Evolutionary conservation across 2,888 invertebrate genomes (phyloP).

Genomic region (Pammene aurita): DNA sequence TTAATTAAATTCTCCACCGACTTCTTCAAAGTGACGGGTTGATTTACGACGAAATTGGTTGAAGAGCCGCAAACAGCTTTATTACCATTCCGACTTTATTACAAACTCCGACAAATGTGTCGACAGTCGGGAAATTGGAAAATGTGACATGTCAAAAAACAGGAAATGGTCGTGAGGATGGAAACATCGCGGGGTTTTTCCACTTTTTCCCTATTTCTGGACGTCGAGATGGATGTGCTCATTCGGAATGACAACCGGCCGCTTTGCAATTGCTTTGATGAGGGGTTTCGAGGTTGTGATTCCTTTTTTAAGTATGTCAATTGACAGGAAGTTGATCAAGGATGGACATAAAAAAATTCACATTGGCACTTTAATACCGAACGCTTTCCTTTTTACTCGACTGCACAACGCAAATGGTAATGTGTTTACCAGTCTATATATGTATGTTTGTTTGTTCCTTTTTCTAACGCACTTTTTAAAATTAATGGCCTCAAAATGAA

Average conservation of each 20-base stretch:
- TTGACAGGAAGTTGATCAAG: neutral
- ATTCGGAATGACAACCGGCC: slow-evolving; percentile 17
- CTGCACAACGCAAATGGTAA: no score
- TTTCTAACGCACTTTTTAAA: no score
- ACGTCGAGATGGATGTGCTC: slow-evolving; percentile 1
- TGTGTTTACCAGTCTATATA: no score
- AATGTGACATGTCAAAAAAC: slow-evolving; percentile 55
- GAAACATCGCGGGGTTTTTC: slow-evolving; percentile 40
- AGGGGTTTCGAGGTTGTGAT: slow-evolving; percentile 11
- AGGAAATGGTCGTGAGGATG: slow-evolving; percentile 44
- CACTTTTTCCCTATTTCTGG: neutral
- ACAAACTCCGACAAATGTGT: slow-evolving; percentile 45
- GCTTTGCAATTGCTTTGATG: slow-evolving; percentile 10
- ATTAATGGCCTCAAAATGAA: no score
- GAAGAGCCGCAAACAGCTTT: slow-evolving; percentile 32
- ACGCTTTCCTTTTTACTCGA: neutral
- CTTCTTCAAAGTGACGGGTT: slow-evolving; percentile 34
- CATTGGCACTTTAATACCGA: neutral
- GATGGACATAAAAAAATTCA: neutral
- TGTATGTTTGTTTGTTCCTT: no score
- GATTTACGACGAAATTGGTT: slow-evolving; percentile 37
- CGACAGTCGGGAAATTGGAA: slow-evolving; percentile 56
- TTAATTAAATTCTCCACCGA: slow-evolving; percentile 31
- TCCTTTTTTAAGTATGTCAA: neutral
- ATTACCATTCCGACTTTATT: slow-evolving; percentile 42